A percentile compares a stretch with the other conserved stretches of the same genome.
phyloP scores from a whole-genome alignment of 2,113 vertebrate genomes.

The Semnornis frantzii region DNA sequence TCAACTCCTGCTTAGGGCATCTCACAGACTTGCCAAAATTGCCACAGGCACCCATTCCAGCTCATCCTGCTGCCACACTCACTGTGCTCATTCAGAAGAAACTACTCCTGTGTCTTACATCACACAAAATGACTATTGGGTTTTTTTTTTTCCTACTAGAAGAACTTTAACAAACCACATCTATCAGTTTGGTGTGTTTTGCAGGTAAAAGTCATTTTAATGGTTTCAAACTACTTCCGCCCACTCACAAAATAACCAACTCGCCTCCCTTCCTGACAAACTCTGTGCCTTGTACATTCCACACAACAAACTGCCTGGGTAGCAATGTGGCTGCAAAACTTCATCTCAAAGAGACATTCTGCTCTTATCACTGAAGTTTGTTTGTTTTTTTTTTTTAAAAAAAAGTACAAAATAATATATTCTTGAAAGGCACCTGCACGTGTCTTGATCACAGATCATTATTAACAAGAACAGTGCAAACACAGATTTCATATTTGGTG shows the following conservation, averaged over 20 bases:
- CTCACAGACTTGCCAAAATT: fast-evolving
- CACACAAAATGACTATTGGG: neutral
- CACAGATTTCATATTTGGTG: slow-evolving; percentile 49
- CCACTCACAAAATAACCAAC: neutral
- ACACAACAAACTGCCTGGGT: neutral
- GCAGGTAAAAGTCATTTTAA: neutral
- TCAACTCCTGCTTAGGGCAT: neutral
- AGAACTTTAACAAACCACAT: neutral
- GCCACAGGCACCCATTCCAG: fast-evolving
- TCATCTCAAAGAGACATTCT: slow-evolving; percentile 24
- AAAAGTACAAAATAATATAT: slow-evolving; percentile 60
- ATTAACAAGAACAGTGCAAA: slow-evolving; percentile 64
- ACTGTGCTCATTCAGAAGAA: neutral
- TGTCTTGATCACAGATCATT: slow-evolving; percentile 71
- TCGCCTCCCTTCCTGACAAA: neutral
- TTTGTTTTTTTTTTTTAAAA: too few relatives aligned
- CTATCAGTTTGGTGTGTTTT: neutral
- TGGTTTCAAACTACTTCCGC: neutral
- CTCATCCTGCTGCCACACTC: neutral
- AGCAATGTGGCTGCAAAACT: neutral
- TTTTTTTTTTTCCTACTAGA: neutral
- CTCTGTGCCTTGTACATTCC: neutral
- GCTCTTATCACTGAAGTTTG: slow-evolving; percentile 23
- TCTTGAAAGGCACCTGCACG: slow-evolving; percentile 58
- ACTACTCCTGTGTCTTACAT: too few relatives aligned